These are phyloP conservation scores for Hydractinia echinata DNA, from an alignment of 30 jellyfish, hydroid and myxozoan genomes.

Conservation along the genomic window DNA sequence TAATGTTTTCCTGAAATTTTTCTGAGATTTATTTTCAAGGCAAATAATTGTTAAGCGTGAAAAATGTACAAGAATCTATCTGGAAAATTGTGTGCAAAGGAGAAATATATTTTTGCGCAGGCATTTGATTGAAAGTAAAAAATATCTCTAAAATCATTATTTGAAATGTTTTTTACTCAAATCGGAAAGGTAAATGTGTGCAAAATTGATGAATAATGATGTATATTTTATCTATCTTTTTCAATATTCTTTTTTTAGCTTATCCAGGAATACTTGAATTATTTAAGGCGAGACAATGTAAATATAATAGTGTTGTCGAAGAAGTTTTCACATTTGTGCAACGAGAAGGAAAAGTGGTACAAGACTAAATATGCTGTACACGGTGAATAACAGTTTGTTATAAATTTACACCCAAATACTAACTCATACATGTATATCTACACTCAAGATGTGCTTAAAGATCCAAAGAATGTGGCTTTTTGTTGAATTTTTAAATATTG, in stretches of 20 bases:
- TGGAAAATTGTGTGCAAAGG: too few species aligned
- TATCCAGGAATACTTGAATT: background rate
- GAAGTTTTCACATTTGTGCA: background rate
- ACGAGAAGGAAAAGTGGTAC: slow-evolving; percentile 16
- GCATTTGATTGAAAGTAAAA: too few species aligned
- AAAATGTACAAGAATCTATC: too few species aligned
- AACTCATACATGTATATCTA: background rate
- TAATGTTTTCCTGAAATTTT: too few species aligned
- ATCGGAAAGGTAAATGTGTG: background rate
- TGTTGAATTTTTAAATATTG: too few species aligned
- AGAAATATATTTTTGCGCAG: too few species aligned
- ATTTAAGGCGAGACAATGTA: background rate
- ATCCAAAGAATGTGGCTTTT: too few species aligned
- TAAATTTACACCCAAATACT: background rate
- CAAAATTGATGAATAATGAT: background rate
- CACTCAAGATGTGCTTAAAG: too few species aligned
- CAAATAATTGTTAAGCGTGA: too few species aligned
- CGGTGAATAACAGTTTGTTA: background rate
- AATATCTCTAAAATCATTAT: too few species aligned
- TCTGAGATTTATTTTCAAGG: too few species aligned
- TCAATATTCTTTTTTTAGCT: background rate
- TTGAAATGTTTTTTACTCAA: background rate
- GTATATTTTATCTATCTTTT: background rate
- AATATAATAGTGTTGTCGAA: slow-evolving; percentile 20
- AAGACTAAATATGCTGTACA: slow-evolving; percentile 2